Base-by-base conservation (phyloP, 2,797 vertebrate genomes). In the Phoebastria nigripes region DNA sequence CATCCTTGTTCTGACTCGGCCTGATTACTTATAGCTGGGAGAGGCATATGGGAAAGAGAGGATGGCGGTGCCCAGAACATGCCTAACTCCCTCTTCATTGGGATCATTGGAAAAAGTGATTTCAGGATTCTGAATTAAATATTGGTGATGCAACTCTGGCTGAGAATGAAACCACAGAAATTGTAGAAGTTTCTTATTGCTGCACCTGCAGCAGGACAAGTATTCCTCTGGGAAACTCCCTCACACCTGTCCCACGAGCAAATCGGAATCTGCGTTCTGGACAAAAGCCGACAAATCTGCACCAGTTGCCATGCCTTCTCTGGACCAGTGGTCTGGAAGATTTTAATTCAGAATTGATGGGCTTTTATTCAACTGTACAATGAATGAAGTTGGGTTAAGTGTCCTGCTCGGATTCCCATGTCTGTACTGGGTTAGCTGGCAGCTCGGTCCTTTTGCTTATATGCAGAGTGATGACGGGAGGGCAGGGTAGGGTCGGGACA, bases 61-160 rank as follows among this genome's bases (percentile, higher is more conserved):
- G 33, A 61, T 0, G 0, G n/a, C 46, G 69, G 15, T n/a, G 70
- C 24, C 20, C 54, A 55, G 31, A 86, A 83, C 20, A 15, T n/a
- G 18, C 63, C n/a, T 82, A 46, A 37, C 25, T 91, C 41, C 3
- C 8, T 65, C 31, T 92, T 74, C 37, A 18, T 56, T 9, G 8
- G 21, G 7, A 63, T 61, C 20, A 62, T 6, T 82, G 69, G 74
- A 80, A 89, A 92, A 92, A 56, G 26, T 39, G 8, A 49, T 91
- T 74, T 73, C 35, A 51, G 31, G 62, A 47, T 84, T 88, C 46
- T n/a, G 10, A 76, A 89, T 82, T 82, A 90, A 84, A 66, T 83
- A 70, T 12, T 78, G 31, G 39, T 87, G 49, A 54, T 67, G 44
- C 21, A 83, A 35, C 31, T 83, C 59, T 82, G 52, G n/a, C 49